These are phyloP conservation scores for Apodemia zela DNA, from an alignment of 2,888 invertebrate species.

Conservation along the genomic window DNA sequence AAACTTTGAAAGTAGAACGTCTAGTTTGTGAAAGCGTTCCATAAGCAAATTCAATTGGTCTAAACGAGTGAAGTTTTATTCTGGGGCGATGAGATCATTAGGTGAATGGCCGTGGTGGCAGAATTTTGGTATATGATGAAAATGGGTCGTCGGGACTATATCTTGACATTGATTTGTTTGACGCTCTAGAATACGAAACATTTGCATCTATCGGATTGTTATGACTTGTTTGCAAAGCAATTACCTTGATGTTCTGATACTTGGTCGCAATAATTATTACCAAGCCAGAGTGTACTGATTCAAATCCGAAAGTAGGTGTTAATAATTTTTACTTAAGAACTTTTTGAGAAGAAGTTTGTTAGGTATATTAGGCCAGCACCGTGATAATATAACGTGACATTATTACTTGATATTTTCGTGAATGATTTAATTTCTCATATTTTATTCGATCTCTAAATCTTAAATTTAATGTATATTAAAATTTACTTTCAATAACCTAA, in stretches of 20 bases:
- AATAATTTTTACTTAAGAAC: no score
- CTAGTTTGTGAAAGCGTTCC: conserved; percentile 64
- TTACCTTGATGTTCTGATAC: background rate
- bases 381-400: no score
- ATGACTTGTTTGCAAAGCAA: conserved; percentile 23
- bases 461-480: no score
- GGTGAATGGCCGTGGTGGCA: conserved; percentile 65
- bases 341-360: no score
- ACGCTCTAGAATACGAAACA: conserved; percentile 28
- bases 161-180: conserved; percentile 60
- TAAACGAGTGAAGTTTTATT: conserved; percentile 70
- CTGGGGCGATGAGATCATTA: conserved; percentile 73
- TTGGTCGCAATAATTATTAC: no score
- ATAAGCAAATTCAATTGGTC: conserved; percentile 73
- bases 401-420: no score
- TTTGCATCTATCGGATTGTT: conserved; percentile 22
- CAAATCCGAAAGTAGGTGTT: no score
- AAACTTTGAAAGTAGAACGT: conserved; percentile 46
- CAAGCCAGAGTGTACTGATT: no score
- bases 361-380: no score
- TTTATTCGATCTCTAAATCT: no score
- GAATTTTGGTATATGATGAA: conserved; percentile 41
- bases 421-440: no score
- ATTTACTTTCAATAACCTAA: no score
- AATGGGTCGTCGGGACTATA: conserved; percentile 62